Evolutionary conservation across 2,797 vertebrate species (phyloP).

Genomic region (Falco biarmicus): DNA sequence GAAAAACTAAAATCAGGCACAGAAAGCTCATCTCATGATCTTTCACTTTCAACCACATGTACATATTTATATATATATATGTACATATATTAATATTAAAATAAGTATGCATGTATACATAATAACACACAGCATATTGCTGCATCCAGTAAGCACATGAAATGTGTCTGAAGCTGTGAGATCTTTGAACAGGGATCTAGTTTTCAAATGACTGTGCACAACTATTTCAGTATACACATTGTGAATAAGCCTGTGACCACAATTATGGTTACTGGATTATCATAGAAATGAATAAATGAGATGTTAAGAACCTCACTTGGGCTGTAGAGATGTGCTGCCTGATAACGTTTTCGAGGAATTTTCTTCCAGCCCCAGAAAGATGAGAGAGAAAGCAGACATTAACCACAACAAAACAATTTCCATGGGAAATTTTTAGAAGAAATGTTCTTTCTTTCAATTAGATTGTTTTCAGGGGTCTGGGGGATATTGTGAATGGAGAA

Average conservation of each 20-base stretch:
- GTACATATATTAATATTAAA: neutral
- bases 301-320: slow-evolving; percentile 39
- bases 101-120: neutral
- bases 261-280: slow-evolving; percentile 5
- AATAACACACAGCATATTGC: neutral
- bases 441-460: slow-evolving; percentile 21
- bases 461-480: slow-evolving; percentile 5
- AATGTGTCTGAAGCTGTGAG: neutral
- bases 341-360: slow-evolving; percentile 30
- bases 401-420: slow-evolving; percentile 52
- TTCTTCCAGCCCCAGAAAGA: slow-evolving; percentile 11
- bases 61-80: neutral
- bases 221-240: neutral
- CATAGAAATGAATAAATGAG: neutral
- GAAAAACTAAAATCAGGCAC: neutral
- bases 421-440: slow-evolving; percentile 23
- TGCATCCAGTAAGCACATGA: neutral
- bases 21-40: neutral
- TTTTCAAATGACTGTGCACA: neutral
- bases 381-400: slow-evolving; percentile 24
- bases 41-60: neutral
- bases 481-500: slow-evolving; percentile 5
- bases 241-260: neutral
- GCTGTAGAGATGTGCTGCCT: neutral
- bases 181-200: neutral